These are phyloP conservation scores for Stegophylla sp. DNA, from an alignment of 2,888 invertebrate species.

Conservation along the genomic window DNA sequence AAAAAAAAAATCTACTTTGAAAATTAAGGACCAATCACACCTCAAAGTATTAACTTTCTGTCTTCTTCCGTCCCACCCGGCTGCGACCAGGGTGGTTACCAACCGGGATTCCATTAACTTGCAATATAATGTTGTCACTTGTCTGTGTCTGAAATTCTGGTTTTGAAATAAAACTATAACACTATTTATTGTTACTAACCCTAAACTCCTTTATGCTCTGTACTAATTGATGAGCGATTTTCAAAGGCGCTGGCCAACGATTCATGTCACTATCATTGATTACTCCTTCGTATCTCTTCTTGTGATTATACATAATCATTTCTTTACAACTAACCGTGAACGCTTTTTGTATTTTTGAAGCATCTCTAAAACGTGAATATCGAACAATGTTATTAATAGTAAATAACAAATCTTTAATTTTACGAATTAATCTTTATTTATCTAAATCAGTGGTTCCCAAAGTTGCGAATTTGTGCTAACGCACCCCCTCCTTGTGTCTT, in stretches of 20 bases:
- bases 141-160: no score
- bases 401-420: no score
- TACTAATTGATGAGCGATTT: constrained; percentile 70
- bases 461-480: no score
- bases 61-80: no score
- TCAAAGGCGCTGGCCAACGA: constrained; percentile 82
- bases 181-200: constrained; percentile 65
- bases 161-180: background rate
- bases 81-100: no score
- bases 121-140: background rate
- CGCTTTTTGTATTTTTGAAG: constrained; percentile 79
- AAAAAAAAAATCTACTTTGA: no score
- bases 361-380: constrained; percentile 75
- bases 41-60: background rate
- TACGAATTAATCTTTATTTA: no score
- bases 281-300: constrained; percentile 65
- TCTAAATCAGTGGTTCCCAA: no score
- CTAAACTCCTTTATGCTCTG: constrained; percentile 69
- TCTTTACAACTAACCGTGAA: constrained; percentile 80
- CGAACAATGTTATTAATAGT: no score
- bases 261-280: constrained; percentile 80
- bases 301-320: constrained; percentile 73
- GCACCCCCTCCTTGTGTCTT: no score
- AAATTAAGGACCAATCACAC: no score
- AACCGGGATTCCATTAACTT: no score